phyloP scores from a whole-genome alignment of 2,888 invertebrate species.

The Aethes cnicana region DNA sequence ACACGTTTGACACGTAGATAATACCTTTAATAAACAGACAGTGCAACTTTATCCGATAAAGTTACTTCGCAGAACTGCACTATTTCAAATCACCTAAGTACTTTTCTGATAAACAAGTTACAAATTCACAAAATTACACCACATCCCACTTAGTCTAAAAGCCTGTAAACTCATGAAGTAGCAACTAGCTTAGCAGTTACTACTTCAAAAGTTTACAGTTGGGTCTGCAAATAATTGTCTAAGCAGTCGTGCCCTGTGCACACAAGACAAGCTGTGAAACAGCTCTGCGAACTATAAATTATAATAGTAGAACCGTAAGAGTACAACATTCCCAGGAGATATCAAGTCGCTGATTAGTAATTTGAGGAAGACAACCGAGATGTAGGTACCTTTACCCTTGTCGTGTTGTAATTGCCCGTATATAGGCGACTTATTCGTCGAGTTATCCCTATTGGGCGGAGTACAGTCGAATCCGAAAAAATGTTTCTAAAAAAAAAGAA shows the following conservation, averaged over 20 bases:
- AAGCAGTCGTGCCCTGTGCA: too few relatives aligned
- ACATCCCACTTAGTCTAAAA: not conserved
- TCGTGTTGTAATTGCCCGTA: conserved; percentile 8
- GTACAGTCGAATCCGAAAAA: too few relatives aligned
- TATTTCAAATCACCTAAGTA: too few relatives aligned
- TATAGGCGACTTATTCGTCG: conserved; percentile 3
- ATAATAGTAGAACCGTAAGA: conserved; percentile 2
- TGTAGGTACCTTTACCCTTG: not conserved
- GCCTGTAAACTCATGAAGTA: not conserved
- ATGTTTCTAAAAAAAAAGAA: too few relatives aligned
- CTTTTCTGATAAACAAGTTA: too few relatives aligned
- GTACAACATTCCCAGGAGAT: conserved; percentile 13
- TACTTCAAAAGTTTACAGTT: too few relatives aligned
- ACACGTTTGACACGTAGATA: too few relatives aligned
- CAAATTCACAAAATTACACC: not conserved
- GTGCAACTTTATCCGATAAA: too few relatives aligned
- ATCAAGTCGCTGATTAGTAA: conserved; percentile 10
- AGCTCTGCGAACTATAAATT: not conserved
- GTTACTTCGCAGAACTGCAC: too few relatives aligned
- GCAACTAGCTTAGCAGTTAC: not conserved
- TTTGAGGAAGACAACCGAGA: not conserved
- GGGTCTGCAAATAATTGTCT: conserved; percentile 12
- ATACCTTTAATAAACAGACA: too few relatives aligned
- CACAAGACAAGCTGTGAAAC: not conserved
- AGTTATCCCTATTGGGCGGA: not conserved